Evolutionary conservation across 2,888 invertebrate genomes (phyloP).

Genomic region (Parasteatoda lunata): DNA sequence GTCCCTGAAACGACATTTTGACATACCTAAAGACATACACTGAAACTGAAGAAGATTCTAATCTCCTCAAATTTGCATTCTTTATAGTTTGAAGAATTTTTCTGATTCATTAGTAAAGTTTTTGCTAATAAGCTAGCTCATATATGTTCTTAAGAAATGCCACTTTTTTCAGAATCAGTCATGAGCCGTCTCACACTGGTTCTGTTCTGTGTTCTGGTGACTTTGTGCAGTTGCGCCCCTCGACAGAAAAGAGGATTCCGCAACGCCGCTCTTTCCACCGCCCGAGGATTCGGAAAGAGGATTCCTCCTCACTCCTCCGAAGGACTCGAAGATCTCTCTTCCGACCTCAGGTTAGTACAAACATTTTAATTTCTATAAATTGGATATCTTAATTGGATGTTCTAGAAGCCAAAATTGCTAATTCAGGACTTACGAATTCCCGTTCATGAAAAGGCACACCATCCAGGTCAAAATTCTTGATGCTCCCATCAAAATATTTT

Average conservation of each 20-base stretch:
- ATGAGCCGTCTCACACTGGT: conserved; percentile 52
- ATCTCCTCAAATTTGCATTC: too few species aligned
- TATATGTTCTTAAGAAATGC: too few species aligned
- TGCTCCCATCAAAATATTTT: too few species aligned
- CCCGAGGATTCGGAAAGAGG: conserved; percentile 68
- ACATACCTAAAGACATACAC: too few species aligned
- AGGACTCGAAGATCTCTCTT: conserved; percentile 26
- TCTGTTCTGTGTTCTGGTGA: conserved; percentile 28
- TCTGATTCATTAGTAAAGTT: too few species aligned
- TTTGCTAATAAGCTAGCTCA: too few species aligned
- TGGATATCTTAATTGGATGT: not conserved
- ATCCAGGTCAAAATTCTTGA: too few species aligned
- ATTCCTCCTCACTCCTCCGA: conserved; percentile 36
- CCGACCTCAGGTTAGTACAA: conserved; percentile 39
- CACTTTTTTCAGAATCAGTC: not conserved
- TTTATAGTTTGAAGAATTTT: too few species aligned
- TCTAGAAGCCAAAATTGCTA: not conserved
- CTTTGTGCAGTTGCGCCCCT: conserved; percentile 5
- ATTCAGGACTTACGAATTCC: too few species aligned
- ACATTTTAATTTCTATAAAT: not conserved
- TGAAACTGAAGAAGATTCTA: too few species aligned
- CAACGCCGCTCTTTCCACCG: conserved; percentile 66
- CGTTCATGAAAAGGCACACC: too few species aligned
- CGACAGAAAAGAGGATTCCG: conserved; percentile 67
- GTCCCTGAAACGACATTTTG: too few species aligned